A percentile compares a stretch with the other conserved stretches of the same genome.
Conservation (phyloP, 2,113 vertebrate genomes). For the Caracal caracal region DNA sequence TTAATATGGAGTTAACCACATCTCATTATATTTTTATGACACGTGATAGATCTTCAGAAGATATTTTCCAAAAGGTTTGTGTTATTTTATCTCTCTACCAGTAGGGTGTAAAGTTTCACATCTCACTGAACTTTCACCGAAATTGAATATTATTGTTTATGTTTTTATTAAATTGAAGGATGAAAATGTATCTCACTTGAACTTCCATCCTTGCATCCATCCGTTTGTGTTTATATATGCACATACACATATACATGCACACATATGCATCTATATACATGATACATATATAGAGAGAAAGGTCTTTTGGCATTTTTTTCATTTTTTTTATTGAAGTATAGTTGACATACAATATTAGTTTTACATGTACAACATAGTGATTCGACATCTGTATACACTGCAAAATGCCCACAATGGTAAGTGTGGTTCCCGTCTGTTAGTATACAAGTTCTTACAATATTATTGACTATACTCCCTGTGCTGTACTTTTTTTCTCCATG, state of each 20-base stretch:
- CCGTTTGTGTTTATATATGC: not conserved
- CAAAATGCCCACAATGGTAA: not conserved
- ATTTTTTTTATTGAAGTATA: not conserved
- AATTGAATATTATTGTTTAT: constrained; percentile 9
- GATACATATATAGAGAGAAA: not conserved
- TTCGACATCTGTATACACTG: not conserved
- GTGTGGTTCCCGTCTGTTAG: not conserved
- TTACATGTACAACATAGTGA: not conserved
- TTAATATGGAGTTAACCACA: not conserved
- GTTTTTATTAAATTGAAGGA: not conserved
- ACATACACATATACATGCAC: not conserved
- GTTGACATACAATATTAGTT: not conserved
- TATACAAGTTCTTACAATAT: not conserved
- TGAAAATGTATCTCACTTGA: not conserved
- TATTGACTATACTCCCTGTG: not conserved
- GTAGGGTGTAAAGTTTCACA: not conserved
- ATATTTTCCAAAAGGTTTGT: not conserved
- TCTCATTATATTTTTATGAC: constrained; percentile 18
- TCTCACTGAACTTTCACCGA: not conserved
- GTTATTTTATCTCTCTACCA: not conserved
- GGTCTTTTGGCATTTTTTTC: not conserved
- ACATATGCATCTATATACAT: not conserved
- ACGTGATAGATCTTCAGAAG: not conserved
- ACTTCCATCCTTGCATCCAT: not conserved
- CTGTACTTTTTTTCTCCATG: not conserved